phyloP scores from a whole-genome alignment of 2,113 vertebrate genomes.

The Rhabdornis inornatus region DNA sequence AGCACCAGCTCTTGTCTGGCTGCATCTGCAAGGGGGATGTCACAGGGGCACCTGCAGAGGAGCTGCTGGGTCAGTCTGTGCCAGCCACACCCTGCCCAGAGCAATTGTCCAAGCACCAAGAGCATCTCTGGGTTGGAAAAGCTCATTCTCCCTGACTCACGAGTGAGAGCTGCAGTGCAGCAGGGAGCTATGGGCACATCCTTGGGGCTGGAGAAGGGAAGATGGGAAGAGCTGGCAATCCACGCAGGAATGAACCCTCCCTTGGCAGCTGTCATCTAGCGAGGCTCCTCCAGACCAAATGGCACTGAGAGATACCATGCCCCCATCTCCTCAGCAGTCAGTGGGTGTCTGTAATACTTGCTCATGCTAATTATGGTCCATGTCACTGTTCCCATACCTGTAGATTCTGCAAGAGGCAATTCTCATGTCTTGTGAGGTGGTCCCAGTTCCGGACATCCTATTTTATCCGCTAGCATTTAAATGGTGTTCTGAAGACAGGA shows the following conservation, averaged over 20 bases:
- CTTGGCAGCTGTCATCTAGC: not conserved
- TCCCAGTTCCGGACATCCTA: not conserved
- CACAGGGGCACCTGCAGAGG: not conserved
- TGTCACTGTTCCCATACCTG: not conserved
- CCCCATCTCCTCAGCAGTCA: not conserved
- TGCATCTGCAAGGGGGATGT: not conserved
- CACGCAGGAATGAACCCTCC: rapidly evolving
- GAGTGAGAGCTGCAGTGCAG: not conserved
- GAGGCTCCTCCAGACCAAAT: not conserved
- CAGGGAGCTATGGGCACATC: not conserved
- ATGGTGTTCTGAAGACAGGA: not conserved
- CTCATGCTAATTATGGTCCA: not conserved
- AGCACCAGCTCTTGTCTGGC: not conserved
- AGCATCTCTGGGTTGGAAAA: not conserved
- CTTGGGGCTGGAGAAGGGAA: not conserved
- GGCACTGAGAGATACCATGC: rapidly evolving
- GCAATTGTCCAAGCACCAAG: not conserved
- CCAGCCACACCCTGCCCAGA: not conserved
- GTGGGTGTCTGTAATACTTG: not conserved
- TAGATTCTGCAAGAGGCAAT: not conserved
- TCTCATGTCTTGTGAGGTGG: not conserved
- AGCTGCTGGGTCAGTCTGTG: not conserved
- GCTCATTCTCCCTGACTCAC: rapidly evolving
- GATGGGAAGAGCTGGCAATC: not conserved
- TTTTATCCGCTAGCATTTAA: not conserved